Evolutionary conservation across 2,888 invertebrate genomes (phyloP), one percentile per base, ranked within the genome.

Genomic region (Barypeithes pellucidus): DNA sequence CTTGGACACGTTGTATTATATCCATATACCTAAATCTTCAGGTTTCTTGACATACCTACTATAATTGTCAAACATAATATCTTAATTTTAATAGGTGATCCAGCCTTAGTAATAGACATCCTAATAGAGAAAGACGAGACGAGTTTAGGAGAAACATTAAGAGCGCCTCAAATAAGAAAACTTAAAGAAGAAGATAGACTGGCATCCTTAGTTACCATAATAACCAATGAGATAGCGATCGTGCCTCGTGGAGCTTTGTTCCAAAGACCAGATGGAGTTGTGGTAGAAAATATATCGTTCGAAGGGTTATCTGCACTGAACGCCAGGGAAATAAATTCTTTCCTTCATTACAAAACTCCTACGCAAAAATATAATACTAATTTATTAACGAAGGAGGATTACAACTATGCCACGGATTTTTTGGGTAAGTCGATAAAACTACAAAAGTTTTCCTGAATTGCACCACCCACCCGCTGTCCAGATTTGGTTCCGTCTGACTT

Each of bases 361-460:
- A 89, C 90, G 78, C 90, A 92, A 80, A 91, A 91, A 77, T 92
- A 92, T 88, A 94, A 93, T 79, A 89, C 90, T 0, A 94, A 95
- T 85, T 88, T 95, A 7, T 87, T 94, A 0, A 92, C 92, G n/a
- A 89, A 93, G 69, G 89, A 90, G 29, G 94, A 95, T 85, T 94
- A 95, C 78, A 95, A 96, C 86, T 95, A 93, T 81, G 91, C 95
- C 11, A 89, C 93, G 80, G 96, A 97, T 85, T 96, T 96, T 84
- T 86, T 97, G 20, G 9, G 18, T 24, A 29, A 61, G 8, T 39
- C n/a, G n/a, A n/a, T n/a, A n/a, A n/a, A n/a, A n/a, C n/a, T n/a
- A n/a, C n/a, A n/a, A n/a, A n/a, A n/a, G n/a, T n/a, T n/a, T n/a
- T n/a, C n/a, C n/a, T n/a, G n/a, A n/a, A n/a, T n/a, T n/a, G n/a